Conservation (phyloP, 2,113 vertebrate genomes). For the Aramus guarauna region DNA sequence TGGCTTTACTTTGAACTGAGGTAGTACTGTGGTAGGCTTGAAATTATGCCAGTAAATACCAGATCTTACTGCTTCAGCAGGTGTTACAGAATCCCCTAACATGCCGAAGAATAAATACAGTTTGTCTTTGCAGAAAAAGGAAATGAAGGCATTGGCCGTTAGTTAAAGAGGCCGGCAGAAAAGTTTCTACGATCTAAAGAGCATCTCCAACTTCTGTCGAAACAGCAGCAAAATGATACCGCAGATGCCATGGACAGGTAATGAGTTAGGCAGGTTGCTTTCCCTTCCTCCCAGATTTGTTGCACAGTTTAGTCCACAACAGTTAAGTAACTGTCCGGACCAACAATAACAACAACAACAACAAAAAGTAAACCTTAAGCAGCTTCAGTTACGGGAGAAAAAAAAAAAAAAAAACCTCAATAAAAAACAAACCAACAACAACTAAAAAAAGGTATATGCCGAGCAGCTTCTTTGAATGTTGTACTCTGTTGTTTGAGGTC, state of each 20-base stretch:
- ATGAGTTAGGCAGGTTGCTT: conserved; percentile 38
- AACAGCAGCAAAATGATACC: conserved; percentile 50
- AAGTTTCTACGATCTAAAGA: conserved; percentile 20
- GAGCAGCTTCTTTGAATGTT: conserved; percentile 61
- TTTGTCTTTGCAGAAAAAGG: conserved; percentile 56
- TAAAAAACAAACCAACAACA: background rate
- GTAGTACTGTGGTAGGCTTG: conserved; percentile 85
- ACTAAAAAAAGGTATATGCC: background rate
- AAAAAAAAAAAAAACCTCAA: background rate
- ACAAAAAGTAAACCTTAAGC: conserved; percentile 66
- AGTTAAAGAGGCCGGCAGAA: conserved; percentile 14
- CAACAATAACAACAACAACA: conserved; percentile 38
- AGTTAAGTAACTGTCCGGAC: conserved; percentile 18
- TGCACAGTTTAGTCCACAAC: conserved; percentile 39
- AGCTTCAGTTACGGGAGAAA: conserved; percentile 53
- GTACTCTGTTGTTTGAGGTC: conserved; percentile 49
- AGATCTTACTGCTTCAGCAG: conserved; percentile 64
- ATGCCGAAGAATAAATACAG: conserved; percentile 60
- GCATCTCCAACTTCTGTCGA: conserved; percentile 26
- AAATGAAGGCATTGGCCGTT: conserved; percentile 47
- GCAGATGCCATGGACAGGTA: conserved; percentile 29
- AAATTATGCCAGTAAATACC: conserved; percentile 70
- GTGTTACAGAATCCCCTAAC: conserved; percentile 56
- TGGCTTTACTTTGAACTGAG: conserved; percentile 85
- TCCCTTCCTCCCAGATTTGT: conserved; percentile 47